Base-by-base conservation (phyloP, 2,113 vertebrate genomes). In the Pontoporia blainvillei region DNA sequence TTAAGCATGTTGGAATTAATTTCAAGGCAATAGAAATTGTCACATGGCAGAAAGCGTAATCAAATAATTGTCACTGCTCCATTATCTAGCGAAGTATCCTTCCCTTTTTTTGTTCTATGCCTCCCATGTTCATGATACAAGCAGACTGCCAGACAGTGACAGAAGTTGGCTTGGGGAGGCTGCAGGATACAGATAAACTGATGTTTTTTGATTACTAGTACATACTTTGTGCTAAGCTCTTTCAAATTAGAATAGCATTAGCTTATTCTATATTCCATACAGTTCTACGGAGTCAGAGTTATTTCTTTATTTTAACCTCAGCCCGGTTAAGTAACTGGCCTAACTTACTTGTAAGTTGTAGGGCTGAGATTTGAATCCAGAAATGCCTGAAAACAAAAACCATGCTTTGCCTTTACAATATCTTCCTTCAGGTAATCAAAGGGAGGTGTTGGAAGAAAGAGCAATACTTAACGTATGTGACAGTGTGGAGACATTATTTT, bases 1-100 rank as follows among this genome's bases (percentile, higher is more conserved):
- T 79, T 83, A 66, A 83, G 41, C 72, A 86, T 86, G 44, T 73
- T 89, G 20, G 62, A 91, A 69, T 86, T 85, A 57, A 52, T 95
- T 94, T 93, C 57, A 96, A 67, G 23, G 18, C 12, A 89, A 83
- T 23, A 96, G n/a, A 95, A 95, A 96, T 52, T 73, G 44, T 91
- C 78, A 82, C 73, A 54, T 75, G 61, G 6, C 15, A 95, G 67
- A 67, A 17, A 84, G 27, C 82, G 3, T 83, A 87, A 84, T 75
- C 66, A 91, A 90, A 44, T 92, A 81, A 52, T 54, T 90, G 59
- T 84, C 31, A 76, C 36, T 52, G 27, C 8, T 67, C n/a, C 34
- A 34, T 90, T 72, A 59, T 59, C 44, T 81, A 54, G 17, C 7
- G 23, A 72, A 31, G 10, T 54, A 2, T 49, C 83, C 82, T 88